These are phyloP conservation scores for Hyposoter dolosus DNA, from an alignment of 2,888 invertebrate species.

Conservation along the genomic window DNA sequence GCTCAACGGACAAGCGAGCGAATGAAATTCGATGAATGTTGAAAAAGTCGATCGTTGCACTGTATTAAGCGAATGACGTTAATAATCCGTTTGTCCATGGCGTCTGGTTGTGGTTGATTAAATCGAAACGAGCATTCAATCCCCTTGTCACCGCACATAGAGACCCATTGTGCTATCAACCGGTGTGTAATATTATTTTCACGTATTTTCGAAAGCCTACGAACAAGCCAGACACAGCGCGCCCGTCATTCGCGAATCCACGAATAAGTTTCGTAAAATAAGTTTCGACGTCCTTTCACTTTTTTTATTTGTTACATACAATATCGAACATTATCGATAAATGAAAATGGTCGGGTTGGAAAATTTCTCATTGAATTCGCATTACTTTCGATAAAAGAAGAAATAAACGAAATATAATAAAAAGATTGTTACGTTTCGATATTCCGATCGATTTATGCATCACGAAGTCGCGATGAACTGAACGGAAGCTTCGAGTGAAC, in stretches of 20 bases:
- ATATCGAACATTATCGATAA: not conserved
- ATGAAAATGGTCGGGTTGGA: not conserved
- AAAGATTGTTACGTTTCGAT: not conserved
- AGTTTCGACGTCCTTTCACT: not conserved
- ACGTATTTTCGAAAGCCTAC: slow-evolving; percentile 4
- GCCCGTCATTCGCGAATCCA: not conserved
- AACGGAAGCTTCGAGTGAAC: slow-evolving; percentile 35
- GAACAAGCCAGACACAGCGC: not conserved
- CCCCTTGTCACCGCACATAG: slow-evolving; percentile 8
- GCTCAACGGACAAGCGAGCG: not conserved
- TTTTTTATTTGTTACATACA: not conserved
- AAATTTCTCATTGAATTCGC: not conserved
- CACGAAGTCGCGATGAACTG: not conserved
- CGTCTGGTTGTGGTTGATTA: slow-evolving; percentile 41
- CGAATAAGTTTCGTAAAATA: slow-evolving; percentile 8
- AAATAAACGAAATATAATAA: not conserved
- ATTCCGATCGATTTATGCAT: not conserved
- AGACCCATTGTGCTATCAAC: not conserved
- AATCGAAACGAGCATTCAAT: slow-evolving; percentile 29
- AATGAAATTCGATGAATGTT: not conserved
- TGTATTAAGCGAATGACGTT: not conserved
- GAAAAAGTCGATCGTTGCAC: not conserved
- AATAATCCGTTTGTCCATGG: slow-evolving; percentile 35
- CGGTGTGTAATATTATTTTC: slow-evolving; percentile 29
- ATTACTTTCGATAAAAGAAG: not conserved